Conservation (phyloP, 2,888 invertebrate genomes). For the Drosophila kambysellisi region DNA sequence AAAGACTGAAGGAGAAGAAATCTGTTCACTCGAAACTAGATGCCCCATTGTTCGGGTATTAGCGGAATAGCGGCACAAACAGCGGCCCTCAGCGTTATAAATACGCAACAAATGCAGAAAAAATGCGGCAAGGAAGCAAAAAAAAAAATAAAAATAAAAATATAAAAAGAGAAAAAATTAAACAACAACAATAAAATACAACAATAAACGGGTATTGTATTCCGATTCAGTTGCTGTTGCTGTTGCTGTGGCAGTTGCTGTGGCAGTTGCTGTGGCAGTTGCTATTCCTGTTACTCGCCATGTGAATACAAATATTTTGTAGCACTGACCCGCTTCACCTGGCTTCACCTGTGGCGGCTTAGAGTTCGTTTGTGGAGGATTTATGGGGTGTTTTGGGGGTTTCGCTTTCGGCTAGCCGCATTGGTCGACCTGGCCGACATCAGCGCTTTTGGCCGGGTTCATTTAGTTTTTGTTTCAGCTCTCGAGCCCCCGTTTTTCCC, state of each 20-base stretch:
- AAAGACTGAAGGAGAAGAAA: neutral
- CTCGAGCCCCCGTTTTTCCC: neutral
- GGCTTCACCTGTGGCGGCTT: neutral
- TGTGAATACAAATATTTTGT: conserved; percentile 45
- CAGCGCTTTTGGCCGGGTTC: conserved; percentile 6
- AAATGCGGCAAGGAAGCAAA: neutral
- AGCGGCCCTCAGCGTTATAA: conserved; percentile 62
- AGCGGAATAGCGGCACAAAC: conserved; percentile 10
- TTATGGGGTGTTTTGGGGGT: neutral
- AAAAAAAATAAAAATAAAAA: neutral
- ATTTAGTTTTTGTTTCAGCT: conserved; percentile 22
- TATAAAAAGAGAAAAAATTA: conserved; percentile 43
- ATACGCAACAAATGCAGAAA: conserved; percentile 60
- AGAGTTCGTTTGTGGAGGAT: conserved; percentile 1
- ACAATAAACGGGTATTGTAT: conserved; percentile 55
- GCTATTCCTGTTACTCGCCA: conserved; percentile 14
- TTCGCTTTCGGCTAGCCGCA: conserved; percentile 62
- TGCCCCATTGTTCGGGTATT: conserved; percentile 24
- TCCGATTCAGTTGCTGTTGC: conserved; percentile 14
- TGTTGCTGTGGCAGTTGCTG: conserved; percentile 8
- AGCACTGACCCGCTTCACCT: neutral
- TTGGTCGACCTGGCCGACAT: conserved; percentile 38
- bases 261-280: neutral
- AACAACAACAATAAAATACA: conserved; percentile 36
- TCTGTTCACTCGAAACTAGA: neutral